Conservation (phyloP, 2,113 vertebrate species). For the Coregonus clupeaformis region DNA sequence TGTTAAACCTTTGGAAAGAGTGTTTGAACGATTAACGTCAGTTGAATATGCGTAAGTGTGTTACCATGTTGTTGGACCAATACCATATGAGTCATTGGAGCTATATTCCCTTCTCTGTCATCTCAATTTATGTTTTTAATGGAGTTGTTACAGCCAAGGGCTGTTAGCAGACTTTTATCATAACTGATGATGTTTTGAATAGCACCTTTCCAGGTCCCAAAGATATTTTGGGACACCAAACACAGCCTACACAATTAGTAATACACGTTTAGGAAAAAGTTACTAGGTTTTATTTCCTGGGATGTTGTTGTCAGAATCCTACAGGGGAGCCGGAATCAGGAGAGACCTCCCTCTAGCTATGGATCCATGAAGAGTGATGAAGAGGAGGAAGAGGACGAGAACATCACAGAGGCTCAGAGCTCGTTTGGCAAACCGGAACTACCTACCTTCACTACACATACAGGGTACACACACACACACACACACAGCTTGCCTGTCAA, state of each 20-base stretch:
- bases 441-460: not conserved
- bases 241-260: not conserved
- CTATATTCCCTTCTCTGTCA: too few species aligned
- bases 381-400: conserved; percentile 6
- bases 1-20: too few species aligned
- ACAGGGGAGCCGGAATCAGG: not conserved
- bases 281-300: not conserved
- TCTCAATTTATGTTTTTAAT: too few species aligned
- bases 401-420: not conserved
- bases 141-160: too few species aligned
- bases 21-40: too few species aligned
- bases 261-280: not conserved
- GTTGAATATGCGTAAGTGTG: not conserved
- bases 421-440: not conserved
- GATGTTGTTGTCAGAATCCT: conserved; percentile 9
- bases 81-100: too few species aligned
- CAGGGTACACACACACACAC: conserved; percentile 34
- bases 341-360: conserved; percentile 70
- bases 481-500: not conserved
- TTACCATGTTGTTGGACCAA: too few species aligned
- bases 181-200: not conserved
- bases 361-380: conserved; percentile 74
- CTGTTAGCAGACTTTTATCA: not conserved
- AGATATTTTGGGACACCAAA: not conserved
- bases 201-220: not conserved